Evolutionary conservation across 2,888 invertebrate genomes (phyloP).

Genomic region (Orgyia antiqua): DNA sequence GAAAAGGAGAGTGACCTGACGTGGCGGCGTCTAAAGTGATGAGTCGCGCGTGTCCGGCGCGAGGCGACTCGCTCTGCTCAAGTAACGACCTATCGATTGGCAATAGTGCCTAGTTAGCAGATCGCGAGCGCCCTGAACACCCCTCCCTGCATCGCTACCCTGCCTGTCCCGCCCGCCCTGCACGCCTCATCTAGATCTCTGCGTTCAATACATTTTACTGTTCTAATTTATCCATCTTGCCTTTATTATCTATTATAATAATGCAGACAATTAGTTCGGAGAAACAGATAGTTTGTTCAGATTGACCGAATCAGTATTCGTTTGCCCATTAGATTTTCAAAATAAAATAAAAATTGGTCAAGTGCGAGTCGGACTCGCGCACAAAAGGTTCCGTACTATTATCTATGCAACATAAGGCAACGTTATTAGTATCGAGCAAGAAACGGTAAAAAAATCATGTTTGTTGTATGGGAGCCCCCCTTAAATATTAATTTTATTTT

Average conservation of each 20-base stretch:
- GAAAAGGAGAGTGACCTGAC: conserved; percentile 79
- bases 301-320: too few species aligned
- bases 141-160: conserved; percentile 22
- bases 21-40: conserved; percentile 75
- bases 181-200: conserved; percentile 32
- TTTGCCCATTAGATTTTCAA: too few species aligned
- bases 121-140: conserved; percentile 38
- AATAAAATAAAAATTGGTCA: too few species aligned
- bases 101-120: conserved; percentile 76
- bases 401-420: too few species aligned
- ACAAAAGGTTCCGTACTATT: too few species aligned
- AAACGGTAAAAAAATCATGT: too few species aligned
- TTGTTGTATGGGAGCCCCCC: too few species aligned
- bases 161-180: conserved; percentile 20
- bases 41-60: conserved; percentile 68
- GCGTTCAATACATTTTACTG: conserved; percentile 26
- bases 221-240: conserved; percentile 39
- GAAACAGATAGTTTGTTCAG: too few species aligned
- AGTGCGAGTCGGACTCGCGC: too few species aligned
- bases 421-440: too few species aligned
- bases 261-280: too few species aligned
- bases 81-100: conserved; percentile 77
- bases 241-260: conserved; percentile 17
- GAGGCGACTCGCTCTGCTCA: conserved; percentile 47
- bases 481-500: too few species aligned